Evolutionary conservation across 2,888 invertebrate species (phyloP).

Genomic region (Cyrtodaria siliqua): DNA sequence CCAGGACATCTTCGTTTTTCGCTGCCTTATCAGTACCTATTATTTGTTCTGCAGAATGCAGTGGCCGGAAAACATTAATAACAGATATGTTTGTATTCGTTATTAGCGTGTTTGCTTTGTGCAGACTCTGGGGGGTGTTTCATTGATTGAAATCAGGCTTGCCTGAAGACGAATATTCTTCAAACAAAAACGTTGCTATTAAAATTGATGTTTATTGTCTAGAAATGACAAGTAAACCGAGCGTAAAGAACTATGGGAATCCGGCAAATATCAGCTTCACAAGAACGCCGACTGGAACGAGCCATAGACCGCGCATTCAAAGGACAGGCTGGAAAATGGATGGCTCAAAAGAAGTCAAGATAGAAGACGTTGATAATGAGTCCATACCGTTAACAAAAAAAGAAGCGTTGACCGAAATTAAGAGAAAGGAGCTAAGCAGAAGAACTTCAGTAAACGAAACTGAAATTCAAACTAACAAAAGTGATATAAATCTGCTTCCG

Average conservation of each 20-base stretch:
- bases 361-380: conserved; percentile 18
- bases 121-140: too few species aligned
- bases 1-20: too few species aligned
- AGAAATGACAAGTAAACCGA: not conserved
- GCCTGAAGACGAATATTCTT: too few species aligned
- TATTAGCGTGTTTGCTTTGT: too few species aligned
- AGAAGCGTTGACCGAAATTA: too few species aligned
- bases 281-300: not conserved
- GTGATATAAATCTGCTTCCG: not conserved
- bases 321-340: conserved; percentile 8
- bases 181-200: too few species aligned
- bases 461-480: not conserved
- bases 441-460: not conserved
- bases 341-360: not conserved
- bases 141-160: too few species aligned
- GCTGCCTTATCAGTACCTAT: too few species aligned
- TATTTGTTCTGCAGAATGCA: too few species aligned
- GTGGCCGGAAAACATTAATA: too few species aligned
- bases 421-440: not conserved
- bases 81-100: too few species aligned
- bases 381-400: conserved; percentile 14
- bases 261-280: not conserved
- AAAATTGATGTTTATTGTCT: too few species aligned
- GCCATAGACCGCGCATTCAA: conserved; percentile 14
- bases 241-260: not conserved